A percentile compares a stretch with the other conserved stretches of the same genome.
phyloP scores from a whole-genome alignment of 1,140 invertebrate species.

The Drosophila ironensis region DNA sequence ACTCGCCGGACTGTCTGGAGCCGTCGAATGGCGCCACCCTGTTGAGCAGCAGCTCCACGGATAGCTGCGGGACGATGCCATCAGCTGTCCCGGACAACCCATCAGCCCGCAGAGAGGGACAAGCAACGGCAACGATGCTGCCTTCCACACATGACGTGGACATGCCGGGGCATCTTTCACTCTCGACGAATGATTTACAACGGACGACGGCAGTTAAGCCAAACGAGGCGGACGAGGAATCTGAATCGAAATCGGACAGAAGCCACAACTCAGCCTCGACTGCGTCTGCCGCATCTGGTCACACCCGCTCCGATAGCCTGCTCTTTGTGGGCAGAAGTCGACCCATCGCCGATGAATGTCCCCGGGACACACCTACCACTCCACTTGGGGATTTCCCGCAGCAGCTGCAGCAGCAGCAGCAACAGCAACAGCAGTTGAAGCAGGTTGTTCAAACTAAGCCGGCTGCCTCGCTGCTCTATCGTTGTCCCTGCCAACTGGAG shows the following conservation, averaged over 20 bases:
- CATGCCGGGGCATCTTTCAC: conserved; percentile 36
- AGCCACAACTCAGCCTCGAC: conserved; percentile 7
- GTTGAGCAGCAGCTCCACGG: conserved; percentile 19
- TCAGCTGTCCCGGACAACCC: background rate
- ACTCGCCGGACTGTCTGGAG: conserved; percentile 81
- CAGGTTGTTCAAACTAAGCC: conserved; percentile 32
- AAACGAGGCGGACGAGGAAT: conserved; percentile 1
- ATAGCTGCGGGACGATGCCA: conserved; percentile 13
- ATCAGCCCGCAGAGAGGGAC: background rate
- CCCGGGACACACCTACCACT: conserved; percentile 1
- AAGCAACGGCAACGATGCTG: background rate
- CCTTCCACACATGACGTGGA: conserved; percentile 9
- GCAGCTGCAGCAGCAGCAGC: background rate
- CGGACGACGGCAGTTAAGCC: conserved; percentile 3
- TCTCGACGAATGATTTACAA: conserved; percentile 52
- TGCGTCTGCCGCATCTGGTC: background rate
- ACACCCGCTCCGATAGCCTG: background rate
- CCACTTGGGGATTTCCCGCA: background rate
- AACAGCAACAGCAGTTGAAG: background rate
- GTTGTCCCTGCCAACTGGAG: conserved; percentile 31
- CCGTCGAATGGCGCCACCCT: conserved; percentile 43
- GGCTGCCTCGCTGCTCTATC: conserved; percentile 15
- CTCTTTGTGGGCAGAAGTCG: conserved; percentile 18
- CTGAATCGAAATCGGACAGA: conserved; percentile 20
- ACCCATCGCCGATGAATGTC: conserved; percentile 18